Conservation (phyloP, 2,888 invertebrate genomes). For the Flexamia atlantica region DNA sequence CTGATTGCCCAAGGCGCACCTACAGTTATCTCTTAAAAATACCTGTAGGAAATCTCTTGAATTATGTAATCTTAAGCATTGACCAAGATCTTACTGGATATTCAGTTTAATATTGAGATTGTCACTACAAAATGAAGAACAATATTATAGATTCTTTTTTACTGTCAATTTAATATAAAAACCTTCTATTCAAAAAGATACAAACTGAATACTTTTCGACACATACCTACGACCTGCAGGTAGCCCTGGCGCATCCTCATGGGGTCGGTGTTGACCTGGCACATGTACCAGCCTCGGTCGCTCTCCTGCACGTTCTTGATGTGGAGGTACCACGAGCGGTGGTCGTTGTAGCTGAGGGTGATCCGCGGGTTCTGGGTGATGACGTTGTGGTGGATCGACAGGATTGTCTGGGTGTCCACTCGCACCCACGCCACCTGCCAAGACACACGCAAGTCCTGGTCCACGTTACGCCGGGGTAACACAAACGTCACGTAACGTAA, state of each 20-base stretch:
- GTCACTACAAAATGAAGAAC: no score
- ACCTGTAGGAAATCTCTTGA: no score
- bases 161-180: no score
- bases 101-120: no score
- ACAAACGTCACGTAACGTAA: no score
- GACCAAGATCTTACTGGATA: no score
- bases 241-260: conserved; percentile 94
- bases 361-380: conserved; percentile 95
- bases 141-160: no score
- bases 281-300: conserved; percentile 95
- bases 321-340: conserved; percentile 94
- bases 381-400: conserved; percentile 94
- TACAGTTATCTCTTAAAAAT: no score
- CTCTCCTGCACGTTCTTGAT: conserved; percentile 92
- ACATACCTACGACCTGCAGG: conserved; percentile 93
- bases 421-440: conserved; percentile 94
- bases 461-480: conserved; percentile 52
- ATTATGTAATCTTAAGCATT: no score
- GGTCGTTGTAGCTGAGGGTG: conserved; percentile 91
- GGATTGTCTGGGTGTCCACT: conserved; percentile 94
- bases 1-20: no score
- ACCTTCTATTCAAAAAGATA: no score
- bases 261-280: conserved; percentile 96
- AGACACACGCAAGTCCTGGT: conserved; percentile 63
- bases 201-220: no score